These are phyloP conservation scores for Scaptomyza graminum DNA, from an alignment of 1,140 invertebrate species.

Conservation along the genomic window DNA sequence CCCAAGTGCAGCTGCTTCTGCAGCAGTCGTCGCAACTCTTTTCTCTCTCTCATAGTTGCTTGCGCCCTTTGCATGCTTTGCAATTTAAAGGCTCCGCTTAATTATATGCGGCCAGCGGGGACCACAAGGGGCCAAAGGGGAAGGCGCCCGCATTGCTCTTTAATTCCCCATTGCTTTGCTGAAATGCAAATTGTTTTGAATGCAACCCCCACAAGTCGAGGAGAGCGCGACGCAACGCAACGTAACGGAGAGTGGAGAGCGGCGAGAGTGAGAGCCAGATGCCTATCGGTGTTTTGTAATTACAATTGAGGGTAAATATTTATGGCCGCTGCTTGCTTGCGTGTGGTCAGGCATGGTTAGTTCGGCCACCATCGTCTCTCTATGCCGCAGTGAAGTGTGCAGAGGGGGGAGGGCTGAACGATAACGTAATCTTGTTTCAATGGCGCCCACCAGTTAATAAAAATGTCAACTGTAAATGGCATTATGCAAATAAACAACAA, in stretches of 20 bases:
- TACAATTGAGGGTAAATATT: conserved; percentile 79
- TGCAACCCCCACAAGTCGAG: conserved; percentile 42
- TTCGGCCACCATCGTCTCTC: conserved; percentile 15
- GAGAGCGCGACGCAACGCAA: neutral
- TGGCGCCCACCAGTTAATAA: conserved; percentile 71
- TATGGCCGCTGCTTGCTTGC: conserved; percentile 55
- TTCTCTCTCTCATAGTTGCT: conserved; percentile 29
- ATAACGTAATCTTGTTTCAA: conserved; percentile 42
- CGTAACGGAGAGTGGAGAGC: neutral
- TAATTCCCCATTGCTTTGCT: conserved; percentile 66
- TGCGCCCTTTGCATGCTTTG: conserved; percentile 59
- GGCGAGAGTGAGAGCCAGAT: conserved; percentile 55
- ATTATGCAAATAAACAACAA: conserved; percentile 64
- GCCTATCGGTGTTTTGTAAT: conserved; percentile 81
- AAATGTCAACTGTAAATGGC: conserved; percentile 71
- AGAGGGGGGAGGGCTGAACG: conserved; percentile 28
- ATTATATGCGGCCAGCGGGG: conserved; percentile 62
- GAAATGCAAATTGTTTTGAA: conserved; percentile 72
- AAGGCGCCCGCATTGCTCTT: conserved; percentile 46
- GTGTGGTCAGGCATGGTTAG: conserved; percentile 73
- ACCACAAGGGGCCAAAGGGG: conserved; percentile 4
- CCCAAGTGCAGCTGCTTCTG: conserved; percentile 74
- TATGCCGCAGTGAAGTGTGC: neutral
- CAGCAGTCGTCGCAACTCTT: conserved; percentile 19
- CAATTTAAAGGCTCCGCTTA: conserved; percentile 77